Evolutionary conservation across 2,888 invertebrate species (phyloP), one percentile per base, ranked within the genome.

Genomic region (Nephrotoma guestfalica): DNA sequence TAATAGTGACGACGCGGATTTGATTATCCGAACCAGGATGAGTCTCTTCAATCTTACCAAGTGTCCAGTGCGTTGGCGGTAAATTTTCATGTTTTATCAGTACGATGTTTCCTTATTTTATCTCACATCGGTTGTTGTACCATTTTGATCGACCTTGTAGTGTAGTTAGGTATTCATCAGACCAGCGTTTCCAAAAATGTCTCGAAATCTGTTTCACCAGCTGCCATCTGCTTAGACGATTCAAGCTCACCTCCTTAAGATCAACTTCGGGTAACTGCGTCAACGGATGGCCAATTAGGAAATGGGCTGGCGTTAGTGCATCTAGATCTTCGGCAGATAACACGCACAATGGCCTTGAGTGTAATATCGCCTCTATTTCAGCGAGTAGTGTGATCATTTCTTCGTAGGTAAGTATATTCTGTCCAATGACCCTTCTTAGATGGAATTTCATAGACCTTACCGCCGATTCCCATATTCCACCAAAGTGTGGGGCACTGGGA

Each of bases 121-220:
- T 85, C 41, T 88, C 87, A 11, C 86, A 86, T 3, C 71, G 47
- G 5, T 87, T 71, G 9, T 83, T 41, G 4, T 86, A 41, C 89
- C 89, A 90, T 86, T 90, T 89, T 1, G 87, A 83, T 13, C 89
- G 71, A 30, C 88, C 85, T 86, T 89, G 89, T 11, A 90, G 88
- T 6, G 87, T 86, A 18, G 86, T 86, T 0, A 89, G 86, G 87
- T 89, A 89, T 47, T 89, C 89, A 86, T 86, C 86, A 47, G 87
- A 86, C 88, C 89, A 89, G 7, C 87, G 87, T 45, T 87, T 88
- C 90, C 88, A 90, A 43, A 88, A 89, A 7, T 88, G 87, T 84
- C 89, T 89, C 4, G 88, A 87, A 84, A 89, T 85, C 5, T 87
- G 87, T 86, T 89, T 89, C 6, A 89, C 51, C 7, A 88, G 86